Evolutionary conservation across 2,888 invertebrate genomes (phyloP).

Genomic region (Melanotus villosus): DNA sequence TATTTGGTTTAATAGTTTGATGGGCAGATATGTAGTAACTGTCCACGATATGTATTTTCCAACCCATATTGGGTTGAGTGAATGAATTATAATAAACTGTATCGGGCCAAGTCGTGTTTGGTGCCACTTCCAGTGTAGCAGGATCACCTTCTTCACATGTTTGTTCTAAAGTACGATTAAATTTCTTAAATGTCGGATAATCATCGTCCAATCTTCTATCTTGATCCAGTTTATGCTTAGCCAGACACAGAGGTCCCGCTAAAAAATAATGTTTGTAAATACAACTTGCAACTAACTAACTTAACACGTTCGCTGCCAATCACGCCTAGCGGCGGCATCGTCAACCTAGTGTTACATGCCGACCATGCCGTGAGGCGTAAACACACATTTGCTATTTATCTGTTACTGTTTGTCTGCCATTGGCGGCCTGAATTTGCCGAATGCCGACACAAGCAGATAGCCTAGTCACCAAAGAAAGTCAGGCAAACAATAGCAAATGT

Average conservation of each 20-base stretch:
- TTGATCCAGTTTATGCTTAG: conserved; percentile 74
- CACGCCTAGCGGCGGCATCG: no score
- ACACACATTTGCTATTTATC: no score
- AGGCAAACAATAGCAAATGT: no score
- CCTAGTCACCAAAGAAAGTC: no score
- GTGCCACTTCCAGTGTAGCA: conserved; percentile 83
- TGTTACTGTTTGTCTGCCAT: no score
- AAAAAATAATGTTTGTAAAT: no score
- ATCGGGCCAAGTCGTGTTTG: conserved; percentile 93
- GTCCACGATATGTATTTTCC: conserved; percentile 93
- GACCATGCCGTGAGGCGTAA: no score
- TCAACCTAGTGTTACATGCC: no score
- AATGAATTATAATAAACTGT: conserved; percentile 94
- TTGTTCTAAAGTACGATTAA: conserved; percentile 82
- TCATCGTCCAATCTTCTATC: conserved; percentile 86
- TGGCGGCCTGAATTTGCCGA: no score
- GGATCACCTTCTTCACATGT: conserved; percentile 82
- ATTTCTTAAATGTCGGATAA: conserved; percentile 85
- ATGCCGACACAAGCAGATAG: no score
- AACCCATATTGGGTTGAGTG: conserved; percentile 95
- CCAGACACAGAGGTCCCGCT: conserved; percentile 86
- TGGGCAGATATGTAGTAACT: conserved; percentile 71
- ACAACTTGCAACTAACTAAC: no score
- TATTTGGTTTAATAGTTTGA: conserved; percentile 37
- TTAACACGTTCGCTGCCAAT: no score